A percentile compares a stretch with the other conserved stretches of the same genome.
Evolutionary conservation across 2,113 vertebrate genomes (phyloP).

Genomic region (Puntigrus tetrazona): DNA sequence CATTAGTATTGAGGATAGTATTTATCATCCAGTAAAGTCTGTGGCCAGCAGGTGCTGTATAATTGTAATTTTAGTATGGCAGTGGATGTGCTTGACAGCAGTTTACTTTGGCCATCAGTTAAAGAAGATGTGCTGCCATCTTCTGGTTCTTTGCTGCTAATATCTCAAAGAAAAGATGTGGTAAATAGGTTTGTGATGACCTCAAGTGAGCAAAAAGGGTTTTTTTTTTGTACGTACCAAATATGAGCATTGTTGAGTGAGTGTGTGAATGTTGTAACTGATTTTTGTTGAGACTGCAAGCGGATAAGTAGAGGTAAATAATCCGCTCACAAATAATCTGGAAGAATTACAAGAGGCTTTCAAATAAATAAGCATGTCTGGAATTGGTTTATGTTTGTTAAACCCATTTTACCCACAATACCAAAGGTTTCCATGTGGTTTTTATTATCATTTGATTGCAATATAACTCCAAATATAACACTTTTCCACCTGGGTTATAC

Average conservation of each 20-base stretch:
- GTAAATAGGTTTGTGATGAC: background rate
- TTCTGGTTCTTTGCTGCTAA: slow-evolving; percentile 27
- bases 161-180: background rate
- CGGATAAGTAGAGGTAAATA: background rate
- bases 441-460: background rate
- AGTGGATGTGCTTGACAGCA: background rate
- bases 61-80: background rate
- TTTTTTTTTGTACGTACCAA: background rate
- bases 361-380: background rate
- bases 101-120: background rate
- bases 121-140: slow-evolving; percentile 42
- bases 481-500: background rate
- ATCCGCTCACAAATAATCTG: background rate
- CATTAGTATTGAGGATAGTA: background rate
- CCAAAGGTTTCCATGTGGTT: background rate
- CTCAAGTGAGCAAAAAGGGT: background rate
- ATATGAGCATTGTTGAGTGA: background rate
- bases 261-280: background rate
- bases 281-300: background rate
- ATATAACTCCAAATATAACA: background rate
- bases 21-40: background rate
- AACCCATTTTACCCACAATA: background rate
- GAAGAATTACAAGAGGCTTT: background rate
- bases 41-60: background rate
- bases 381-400: background rate